Conservation (phyloP, 2,888 invertebrate species). For the Mantis religiosa region DNA sequence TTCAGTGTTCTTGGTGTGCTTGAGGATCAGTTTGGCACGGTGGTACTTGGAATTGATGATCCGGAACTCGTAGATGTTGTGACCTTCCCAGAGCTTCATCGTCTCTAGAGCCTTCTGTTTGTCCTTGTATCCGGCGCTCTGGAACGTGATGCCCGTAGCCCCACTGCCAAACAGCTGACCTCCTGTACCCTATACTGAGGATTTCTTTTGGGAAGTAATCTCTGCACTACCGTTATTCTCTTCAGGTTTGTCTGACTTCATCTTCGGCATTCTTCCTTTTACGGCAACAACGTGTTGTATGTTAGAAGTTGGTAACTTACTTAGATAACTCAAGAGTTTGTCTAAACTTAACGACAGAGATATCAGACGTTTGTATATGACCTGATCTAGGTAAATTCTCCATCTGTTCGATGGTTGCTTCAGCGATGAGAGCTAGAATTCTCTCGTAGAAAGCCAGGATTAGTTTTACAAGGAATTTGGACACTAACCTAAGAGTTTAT, state of each 20-base stretch:
- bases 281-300: no score
- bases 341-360: no score
- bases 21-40: slow-evolving; percentile 38
- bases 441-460: no score
- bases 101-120: slow-evolving; percentile 68
- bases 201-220: slow-evolving; percentile 32
- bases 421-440: no score
- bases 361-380: no score
- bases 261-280: slow-evolving; percentile 41
- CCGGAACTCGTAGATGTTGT: slow-evolving; percentile 72
- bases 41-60: slow-evolving; percentile 39
- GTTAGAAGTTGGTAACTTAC: no score
- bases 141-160: slow-evolving; percentile 54
- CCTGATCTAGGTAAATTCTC: no score
- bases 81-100: slow-evolving; percentile 59
- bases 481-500: no score
- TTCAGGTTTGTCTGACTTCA: slow-evolving; percentile 38
- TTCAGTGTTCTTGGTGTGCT: slow-evolving; percentile 71
- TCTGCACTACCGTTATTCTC: slow-evolving; percentile 35
- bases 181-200: slow-evolving; percentile 29
- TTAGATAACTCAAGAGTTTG: no score
- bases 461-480: no score
- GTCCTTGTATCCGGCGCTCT: slow-evolving; percentile 74
- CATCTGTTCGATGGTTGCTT: no score
- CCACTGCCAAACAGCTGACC: slow-evolving; percentile 37